Conservation (phyloP, 2,797 vertebrate genomes). For the Apodemus agrarius region DNA sequence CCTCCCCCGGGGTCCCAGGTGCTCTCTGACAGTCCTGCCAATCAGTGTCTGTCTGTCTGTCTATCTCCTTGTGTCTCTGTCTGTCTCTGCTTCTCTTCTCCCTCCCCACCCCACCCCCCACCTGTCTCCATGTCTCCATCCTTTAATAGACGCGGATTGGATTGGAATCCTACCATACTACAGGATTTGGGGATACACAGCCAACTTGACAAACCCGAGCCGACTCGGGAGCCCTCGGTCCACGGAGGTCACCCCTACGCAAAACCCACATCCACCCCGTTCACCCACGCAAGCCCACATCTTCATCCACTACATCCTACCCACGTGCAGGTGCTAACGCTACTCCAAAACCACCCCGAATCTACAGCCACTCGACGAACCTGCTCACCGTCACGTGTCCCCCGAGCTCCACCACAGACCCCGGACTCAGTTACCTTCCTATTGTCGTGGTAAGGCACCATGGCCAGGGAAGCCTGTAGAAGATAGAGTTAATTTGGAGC, state of each 20-base stretch:
- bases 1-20: neutral
- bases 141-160: neutral
- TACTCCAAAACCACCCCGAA: neutral
- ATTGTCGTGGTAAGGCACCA: neutral
- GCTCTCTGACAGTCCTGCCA: neutral
- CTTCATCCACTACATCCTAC: neutral
- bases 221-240: neutral
- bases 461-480: neutral
- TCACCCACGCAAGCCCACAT: neutral
- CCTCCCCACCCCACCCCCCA: fast-evolving
- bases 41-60: neutral
- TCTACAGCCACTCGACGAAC: neutral
- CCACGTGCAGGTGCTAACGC: neutral
- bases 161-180: too few species aligned
- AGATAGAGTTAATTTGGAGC: neutral
- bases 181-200: neutral
- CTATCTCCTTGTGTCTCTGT: neutral
- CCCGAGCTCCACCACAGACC: neutral
- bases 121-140: neutral
- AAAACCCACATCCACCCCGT: neutral
- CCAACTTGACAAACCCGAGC: neutral
- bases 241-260: neutral
- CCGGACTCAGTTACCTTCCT: neutral
- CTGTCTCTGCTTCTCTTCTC: neutral
- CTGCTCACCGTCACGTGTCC: neutral